Evolutionary conservation across 2,888 invertebrate species (phyloP), one percentile per base, ranked within the genome.

Genomic region (Lasioglossum malachurum): DNA sequence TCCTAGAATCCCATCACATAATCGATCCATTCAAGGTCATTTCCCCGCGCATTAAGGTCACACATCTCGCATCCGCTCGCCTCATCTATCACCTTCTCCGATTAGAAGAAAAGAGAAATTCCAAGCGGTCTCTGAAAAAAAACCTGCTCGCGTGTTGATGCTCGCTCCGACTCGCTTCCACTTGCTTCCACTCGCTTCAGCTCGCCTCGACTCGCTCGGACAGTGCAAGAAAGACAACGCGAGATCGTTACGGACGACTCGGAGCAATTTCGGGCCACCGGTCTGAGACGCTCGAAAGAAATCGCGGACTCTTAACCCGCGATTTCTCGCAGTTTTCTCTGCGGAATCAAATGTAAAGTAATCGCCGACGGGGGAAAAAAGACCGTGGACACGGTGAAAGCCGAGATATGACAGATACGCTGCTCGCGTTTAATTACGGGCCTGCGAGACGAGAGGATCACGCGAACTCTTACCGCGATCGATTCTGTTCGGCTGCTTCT

Each of bases 381-480:
- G 8, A 19, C 31, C 31, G 67, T 83, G 78, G 83, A 80, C 82
- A 85, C 82, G 82, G 84, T 86, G 90, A 89, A 88, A 91, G 88
- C 87, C 64, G 82, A 86, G 87, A 90, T 90, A 91, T 87, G 91
- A 91, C 91, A 90, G 90, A 91, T 89, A 91, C 82, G 88, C 87
- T 87, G 88, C 84, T 87, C 90, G 87, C 77, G 85, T 91, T 91
- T 91, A 91, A 91, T 91, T 91, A 91, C 90, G 87, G 86, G 88
- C 87, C 75, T 79, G 75, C 78, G 86, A 88, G 86, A 80, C 88
- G 86, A 85, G 85, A 89, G 91, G 83, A 87, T 91, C 91, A 91
- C 91, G 91, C 88, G 88, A 88, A 84, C 81, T 77, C 27, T 49
- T 19, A 19, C 57, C 49, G 78, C 78, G 78, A 78, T 78, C 75